Conservation (phyloP, 2,797 vertebrate genomes). For the Staurois parvus region DNA sequence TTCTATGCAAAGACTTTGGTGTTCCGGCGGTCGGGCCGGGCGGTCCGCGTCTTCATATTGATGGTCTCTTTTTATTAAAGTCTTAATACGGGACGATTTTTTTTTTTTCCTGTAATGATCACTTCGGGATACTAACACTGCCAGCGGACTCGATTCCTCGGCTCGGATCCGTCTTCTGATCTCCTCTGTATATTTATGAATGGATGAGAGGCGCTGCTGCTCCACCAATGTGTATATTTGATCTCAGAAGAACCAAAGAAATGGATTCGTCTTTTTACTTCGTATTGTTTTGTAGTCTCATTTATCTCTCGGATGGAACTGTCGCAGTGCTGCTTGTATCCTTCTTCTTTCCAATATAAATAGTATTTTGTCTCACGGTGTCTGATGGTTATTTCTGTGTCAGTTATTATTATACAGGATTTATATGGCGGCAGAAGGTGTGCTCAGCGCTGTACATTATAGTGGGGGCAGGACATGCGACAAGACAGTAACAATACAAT, state of each 20-base stretch:
- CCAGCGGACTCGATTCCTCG: slow-evolving; percentile 66
- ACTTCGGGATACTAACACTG: slow-evolving; percentile 75
- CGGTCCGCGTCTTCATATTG: slow-evolving; percentile 89
- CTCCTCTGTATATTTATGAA: slow-evolving; percentile 70
- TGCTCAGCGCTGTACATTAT: no score
- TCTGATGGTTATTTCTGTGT: no score
- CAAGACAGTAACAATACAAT: no score
- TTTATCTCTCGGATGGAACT: slow-evolving; percentile 52
- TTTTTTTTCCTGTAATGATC: slow-evolving; percentile 74
- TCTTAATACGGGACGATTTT: slow-evolving; percentile 84
- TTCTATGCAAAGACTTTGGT: slow-evolving; percentile 86
- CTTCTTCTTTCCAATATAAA: no score
- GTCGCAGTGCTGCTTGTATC: no score
- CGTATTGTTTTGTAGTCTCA: slow-evolving; percentile 73
- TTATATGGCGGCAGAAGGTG: no score
- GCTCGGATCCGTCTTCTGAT: slow-evolving; percentile 63
- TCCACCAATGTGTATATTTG: slow-evolving; percentile 70
- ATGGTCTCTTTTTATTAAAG: slow-evolving; percentile 80
- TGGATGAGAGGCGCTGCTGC: neutral
- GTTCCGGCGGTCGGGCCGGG: neutral
- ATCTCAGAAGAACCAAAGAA: slow-evolving; percentile 83
- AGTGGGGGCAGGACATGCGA: no score
- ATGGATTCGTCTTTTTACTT: slow-evolving; percentile 77
- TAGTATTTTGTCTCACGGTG: no score
- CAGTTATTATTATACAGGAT: no score